phyloP scores from a whole-genome alignment of 2,797 vertebrate species.

The Myripristis jacobus region DNA sequence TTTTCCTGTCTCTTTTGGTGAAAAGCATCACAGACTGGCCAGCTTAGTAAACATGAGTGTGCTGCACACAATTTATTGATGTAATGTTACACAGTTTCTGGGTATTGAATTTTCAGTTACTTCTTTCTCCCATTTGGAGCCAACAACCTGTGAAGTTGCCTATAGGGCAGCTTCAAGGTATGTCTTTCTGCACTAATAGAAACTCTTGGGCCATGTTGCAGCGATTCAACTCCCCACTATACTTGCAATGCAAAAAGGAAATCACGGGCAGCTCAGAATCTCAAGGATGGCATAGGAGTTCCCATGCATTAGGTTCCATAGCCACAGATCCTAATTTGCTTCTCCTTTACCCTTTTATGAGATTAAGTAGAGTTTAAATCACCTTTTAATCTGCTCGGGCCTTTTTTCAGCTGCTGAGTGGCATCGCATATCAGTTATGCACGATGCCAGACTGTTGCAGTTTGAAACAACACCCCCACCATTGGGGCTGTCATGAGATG shows the following conservation, averaged over 20 bases:
- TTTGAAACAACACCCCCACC: conserved; percentile 31
- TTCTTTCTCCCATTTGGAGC: too few species aligned
- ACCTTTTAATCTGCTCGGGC: conserved; percentile 57
- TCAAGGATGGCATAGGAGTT: conserved; percentile 39
- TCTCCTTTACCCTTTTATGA: conserved; percentile 60
- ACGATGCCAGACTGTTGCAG: conserved; percentile 29
- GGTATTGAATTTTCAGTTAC: too few species aligned
- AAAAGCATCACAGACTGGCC: too few species aligned
- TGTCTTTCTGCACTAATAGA: too few species aligned
- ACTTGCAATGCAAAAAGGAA: conserved; percentile 31
- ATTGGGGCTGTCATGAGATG: conserved; percentile 23
- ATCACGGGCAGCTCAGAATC: conserved; percentile 19
- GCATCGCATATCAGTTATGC: conserved; percentile 32
- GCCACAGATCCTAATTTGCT: conserved; percentile 54
- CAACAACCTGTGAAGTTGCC: too few species aligned
- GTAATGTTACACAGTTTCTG: too few species aligned
- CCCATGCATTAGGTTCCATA: conserved; percentile 37
- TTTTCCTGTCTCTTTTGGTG: too few species aligned
- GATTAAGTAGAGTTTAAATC: conserved; percentile 66
- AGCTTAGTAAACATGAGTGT: too few species aligned
- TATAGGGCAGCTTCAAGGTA: too few species aligned
- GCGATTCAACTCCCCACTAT: conserved; percentile 41
- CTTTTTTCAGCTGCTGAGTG: conserved; percentile 35
- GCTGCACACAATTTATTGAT: too few species aligned
- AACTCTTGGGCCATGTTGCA: conserved; percentile 19